Percentiles rank a stretch among this genome's conserved stretches.
Evolutionary conservation across 1,140 invertebrate species (phyloP).

Genomic region (Tetragnatha versicolor): DNA sequence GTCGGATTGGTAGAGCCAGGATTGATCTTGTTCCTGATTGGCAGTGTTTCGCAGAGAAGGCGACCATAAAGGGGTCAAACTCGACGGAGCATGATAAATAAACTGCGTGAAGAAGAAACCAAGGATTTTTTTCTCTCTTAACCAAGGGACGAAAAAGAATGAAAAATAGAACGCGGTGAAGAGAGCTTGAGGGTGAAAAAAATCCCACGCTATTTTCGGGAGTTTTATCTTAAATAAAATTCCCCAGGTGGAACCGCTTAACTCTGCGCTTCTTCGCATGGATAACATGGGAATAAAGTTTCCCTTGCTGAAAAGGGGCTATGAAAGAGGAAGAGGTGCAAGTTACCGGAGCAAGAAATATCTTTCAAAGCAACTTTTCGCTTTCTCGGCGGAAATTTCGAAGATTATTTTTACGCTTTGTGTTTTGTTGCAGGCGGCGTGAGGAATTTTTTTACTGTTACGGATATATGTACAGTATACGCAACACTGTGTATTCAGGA

Average conservation of each 20-base stretch:
- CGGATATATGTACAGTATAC: too few species aligned
- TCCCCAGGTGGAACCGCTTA: conserved; percentile 19
- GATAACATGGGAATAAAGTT: conserved; percentile 1
- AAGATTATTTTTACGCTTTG: conserved; percentile 1
- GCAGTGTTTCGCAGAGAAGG: not conserved
- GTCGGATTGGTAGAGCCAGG: not conserved
- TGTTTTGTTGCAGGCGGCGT: too few species aligned
- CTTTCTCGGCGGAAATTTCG: not conserved
- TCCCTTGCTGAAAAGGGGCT: not conserved
- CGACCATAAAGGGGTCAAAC: not conserved
- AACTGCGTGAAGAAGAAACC: too few species aligned
- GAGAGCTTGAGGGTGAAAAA: not conserved
- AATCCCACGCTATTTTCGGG: not conserved
- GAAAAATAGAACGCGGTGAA: too few species aligned
- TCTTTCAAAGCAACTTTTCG: conserved; percentile 1
- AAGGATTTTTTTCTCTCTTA: too few species aligned
- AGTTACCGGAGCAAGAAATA: conserved; percentile 9
- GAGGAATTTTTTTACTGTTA: too few species aligned
- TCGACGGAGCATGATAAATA: conserved; percentile 12
- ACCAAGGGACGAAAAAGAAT: too few species aligned
- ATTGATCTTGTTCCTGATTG: not conserved
- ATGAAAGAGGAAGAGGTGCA: not conserved
- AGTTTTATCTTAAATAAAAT: conserved; percentile 29
- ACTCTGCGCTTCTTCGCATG: not conserved
- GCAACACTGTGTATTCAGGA: too few species aligned